These are phyloP conservation scores for Prorops nasuta DNA, from an alignment of 1,140 invertebrate species.

Conservation along the genomic window DNA sequence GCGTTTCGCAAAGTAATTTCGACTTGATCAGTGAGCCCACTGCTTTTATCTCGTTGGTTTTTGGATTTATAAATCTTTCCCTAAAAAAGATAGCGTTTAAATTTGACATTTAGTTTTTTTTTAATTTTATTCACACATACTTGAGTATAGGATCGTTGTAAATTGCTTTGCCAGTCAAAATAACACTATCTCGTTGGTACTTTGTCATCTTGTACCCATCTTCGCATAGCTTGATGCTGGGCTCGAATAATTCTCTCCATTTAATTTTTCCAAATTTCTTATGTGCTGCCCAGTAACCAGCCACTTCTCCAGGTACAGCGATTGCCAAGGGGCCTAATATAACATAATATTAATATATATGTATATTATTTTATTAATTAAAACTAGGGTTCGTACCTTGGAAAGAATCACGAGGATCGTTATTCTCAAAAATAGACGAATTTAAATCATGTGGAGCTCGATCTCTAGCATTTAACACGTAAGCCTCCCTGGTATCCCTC, in stretches of 20 bases:
- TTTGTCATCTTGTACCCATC: slow-evolving; percentile 72
- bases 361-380: no score
- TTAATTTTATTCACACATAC: no score
- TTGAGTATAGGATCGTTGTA: slow-evolving; percentile 61
- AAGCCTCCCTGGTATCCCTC: slow-evolving; percentile 60
- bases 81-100: no score
- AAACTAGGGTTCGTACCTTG: no score
- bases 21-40: slow-evolving; percentile 69
- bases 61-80: no score
- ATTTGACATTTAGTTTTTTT: no score
- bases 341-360: no score
- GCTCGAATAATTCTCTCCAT: slow-evolving; percentile 79
- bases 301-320: slow-evolving; percentile 87
- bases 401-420: no score
- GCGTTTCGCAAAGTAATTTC: slow-evolving; percentile 69
- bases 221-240: slow-evolving; percentile 74
- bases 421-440: slow-evolving; percentile 68
- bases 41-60: no score
- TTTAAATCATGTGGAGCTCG: slow-evolving; percentile 69
- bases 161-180: slow-evolving; percentile 57
- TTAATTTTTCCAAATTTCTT: slow-evolving; percentile 76
- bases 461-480: slow-evolving; percentile 79
- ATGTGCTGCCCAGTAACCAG: slow-evolving; percentile 84
- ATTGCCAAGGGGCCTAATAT: slow-evolving; percentile 70
- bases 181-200: slow-evolving; percentile 63